These are phyloP conservation scores for Stenodema calcarata DNA, from an alignment of 2,888 invertebrate species.

Conservation along the genomic window DNA sequence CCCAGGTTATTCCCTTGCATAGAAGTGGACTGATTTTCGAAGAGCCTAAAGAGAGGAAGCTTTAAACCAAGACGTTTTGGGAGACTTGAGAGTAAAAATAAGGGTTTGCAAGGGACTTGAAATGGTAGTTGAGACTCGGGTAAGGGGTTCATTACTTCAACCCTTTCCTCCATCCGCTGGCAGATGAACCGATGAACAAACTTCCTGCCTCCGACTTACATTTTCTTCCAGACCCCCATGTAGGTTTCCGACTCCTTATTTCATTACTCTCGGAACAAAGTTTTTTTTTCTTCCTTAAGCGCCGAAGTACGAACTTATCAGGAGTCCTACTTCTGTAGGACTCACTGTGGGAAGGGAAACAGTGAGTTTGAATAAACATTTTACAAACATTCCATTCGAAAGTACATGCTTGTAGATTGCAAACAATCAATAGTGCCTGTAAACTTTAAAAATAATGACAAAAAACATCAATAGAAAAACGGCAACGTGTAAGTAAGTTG, in stretches of 20 bases:
- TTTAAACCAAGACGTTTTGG: neutral
- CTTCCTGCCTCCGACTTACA: conserved; percentile 13
- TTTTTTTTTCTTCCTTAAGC: neutral
- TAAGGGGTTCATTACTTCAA: conserved; percentile 4
- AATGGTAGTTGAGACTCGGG: neutral
- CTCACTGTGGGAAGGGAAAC: too few species aligned
- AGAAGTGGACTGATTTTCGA: too few species aligned
- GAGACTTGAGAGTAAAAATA: neutral
- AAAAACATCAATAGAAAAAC: too few species aligned
- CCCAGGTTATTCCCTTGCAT: too few species aligned
- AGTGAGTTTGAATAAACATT: too few species aligned
- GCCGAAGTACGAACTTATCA: neutral
- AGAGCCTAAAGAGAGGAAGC: neutral
- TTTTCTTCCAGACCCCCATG: neutral
- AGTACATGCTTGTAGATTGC: too few species aligned
- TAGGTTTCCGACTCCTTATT: conserved; percentile 1
- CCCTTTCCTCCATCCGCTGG: neutral
- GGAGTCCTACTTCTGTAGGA: too few species aligned
- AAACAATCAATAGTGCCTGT: too few species aligned
- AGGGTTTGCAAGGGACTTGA: neutral
- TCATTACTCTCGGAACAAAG: conserved; percentile 13
- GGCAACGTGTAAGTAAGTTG: too few species aligned
- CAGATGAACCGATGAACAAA: conserved; percentile 12
- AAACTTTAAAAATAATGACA: too few species aligned
- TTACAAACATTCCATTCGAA: too few species aligned